These are phyloP conservation scores for Thereva unica DNA, from an alignment of 2,888 invertebrate species.

Conservation along the genomic window DNA sequence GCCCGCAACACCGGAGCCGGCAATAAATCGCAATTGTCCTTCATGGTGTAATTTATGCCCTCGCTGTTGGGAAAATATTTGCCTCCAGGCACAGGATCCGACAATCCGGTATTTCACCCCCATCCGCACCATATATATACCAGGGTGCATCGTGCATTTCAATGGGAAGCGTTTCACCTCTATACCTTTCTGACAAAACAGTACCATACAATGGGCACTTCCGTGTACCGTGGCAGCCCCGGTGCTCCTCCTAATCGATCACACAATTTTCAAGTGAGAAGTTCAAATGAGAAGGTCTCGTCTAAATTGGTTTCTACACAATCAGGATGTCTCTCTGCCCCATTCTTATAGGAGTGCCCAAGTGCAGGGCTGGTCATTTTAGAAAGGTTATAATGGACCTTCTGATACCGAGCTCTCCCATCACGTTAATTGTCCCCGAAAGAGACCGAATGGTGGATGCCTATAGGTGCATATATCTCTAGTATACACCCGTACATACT, in stretches of 20 bases:
- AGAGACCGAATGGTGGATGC: background rate
- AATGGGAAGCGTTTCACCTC: constrained; percentile 5
- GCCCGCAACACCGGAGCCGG: constrained; percentile 20
- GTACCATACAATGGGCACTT: no score
- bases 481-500: background rate
- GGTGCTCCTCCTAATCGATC: constrained; percentile 34
- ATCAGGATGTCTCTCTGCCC: background rate
- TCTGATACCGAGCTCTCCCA: constrained; percentile 26
- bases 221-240: background rate
- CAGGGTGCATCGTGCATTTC: constrained; percentile 9
- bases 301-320: constrained; percentile 20
- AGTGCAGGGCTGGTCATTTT: constrained; percentile 10
- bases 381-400: constrained; percentile 33
- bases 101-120: background rate
- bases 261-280: constrained; percentile 35
- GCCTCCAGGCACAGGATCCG: constrained; percentile 21
- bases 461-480: background rate
- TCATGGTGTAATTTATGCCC: constrained; percentile 37
- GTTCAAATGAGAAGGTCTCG: constrained; percentile 13
- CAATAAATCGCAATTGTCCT: constrained; percentile 41
- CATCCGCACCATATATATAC: no score
- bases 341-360: constrained; percentile 14
- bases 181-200: constrained; percentile 20
- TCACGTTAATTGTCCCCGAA: constrained; percentile 25
- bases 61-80: constrained; percentile 37